Conservation (phyloP, 2,888 invertebrate species). For the Fragum sueziense region DNA sequence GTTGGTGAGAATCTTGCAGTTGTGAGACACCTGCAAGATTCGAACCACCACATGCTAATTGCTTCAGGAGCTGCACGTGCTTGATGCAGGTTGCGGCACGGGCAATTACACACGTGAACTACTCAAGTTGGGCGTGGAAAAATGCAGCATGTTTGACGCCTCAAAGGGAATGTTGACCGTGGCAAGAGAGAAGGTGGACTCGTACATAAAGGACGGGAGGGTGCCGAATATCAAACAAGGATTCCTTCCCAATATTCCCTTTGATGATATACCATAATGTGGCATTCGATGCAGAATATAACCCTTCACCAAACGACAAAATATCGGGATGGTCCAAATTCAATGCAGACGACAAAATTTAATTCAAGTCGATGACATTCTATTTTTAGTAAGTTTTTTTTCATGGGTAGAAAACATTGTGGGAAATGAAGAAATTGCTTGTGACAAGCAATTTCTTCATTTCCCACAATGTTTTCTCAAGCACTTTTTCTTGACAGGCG, state of each 20-base stretch:
- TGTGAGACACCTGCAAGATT: no score
- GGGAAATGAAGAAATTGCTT: constrained; percentile 6
- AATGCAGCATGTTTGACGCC: background rate
- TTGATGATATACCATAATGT: background rate
- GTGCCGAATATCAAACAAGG: background rate
- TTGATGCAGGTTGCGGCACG: constrained; percentile 1
- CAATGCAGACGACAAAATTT: background rate
- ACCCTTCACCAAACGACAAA: background rate
- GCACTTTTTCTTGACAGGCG: no score
- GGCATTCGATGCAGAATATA: no score
- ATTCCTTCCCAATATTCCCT: background rate
- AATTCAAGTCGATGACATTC: background rate
- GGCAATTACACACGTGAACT: background rate
- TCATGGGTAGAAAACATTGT: constrained; percentile 3
- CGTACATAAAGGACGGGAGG: background rate
- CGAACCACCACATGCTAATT: no score
- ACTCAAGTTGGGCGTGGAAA: background rate
- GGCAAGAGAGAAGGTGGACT: background rate
- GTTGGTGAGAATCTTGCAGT: no score
- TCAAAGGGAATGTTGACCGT: background rate
- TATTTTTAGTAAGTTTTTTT: background rate
- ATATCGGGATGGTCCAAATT: background rate
- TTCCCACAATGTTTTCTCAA: constrained; percentile 3
- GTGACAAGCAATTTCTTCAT: background rate
- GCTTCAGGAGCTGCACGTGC: background rate